Conservation (phyloP, 35 echinoderm and acorn worm genomes). For the Ophiothrix spiculata region DNA sequence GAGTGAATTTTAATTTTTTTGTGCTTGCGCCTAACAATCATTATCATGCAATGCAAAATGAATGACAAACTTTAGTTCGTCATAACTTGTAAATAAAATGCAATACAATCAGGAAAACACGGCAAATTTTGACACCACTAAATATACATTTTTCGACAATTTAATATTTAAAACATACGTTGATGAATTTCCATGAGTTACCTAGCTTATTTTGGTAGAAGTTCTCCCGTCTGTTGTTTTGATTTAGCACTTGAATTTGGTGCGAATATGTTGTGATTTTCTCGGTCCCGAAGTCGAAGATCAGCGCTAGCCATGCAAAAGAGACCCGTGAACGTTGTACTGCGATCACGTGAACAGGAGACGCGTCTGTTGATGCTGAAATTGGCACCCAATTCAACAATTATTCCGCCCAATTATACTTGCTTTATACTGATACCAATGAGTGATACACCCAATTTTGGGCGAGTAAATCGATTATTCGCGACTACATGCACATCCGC, state of each 20-base stretch:
- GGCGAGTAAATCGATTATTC: not conserved
- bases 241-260: not conserved
- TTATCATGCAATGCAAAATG: no score
- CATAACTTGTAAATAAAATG: no score
- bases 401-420: not conserved
- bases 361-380: not conserved
- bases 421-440: not conserved
- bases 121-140: no score
- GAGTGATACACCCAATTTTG: not conserved
- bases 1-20: no score
- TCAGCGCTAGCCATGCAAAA: not conserved
- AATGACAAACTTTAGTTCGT: no score
- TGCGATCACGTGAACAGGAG: not conserved
- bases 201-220: not conserved
- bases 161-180: no score
- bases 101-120: no score
- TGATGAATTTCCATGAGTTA: not conserved
- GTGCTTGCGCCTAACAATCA: no score
- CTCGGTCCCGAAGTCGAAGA: not conserved
- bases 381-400: not conserved
- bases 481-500: not conserved
- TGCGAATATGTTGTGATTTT: not conserved
- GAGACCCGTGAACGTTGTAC: not conserved
- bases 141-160: no score
- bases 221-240: not conserved